Evolutionary conservation across 2,113 vertebrate species (phyloP).

Genomic region (Triplophysa tibetana): DNA sequence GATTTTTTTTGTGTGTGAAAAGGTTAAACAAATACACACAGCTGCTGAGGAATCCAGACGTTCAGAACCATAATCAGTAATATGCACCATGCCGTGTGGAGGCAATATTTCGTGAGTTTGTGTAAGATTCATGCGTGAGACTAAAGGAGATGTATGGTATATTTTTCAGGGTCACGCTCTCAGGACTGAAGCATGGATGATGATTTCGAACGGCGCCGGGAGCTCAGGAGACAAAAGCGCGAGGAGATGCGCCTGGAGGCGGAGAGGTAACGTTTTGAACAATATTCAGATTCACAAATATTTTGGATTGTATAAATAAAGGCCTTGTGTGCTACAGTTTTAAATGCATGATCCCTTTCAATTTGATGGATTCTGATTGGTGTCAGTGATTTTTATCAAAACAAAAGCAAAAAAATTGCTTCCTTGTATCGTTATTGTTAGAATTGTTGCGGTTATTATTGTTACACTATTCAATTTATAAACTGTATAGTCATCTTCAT

Average conservation of each 20-base stretch:
- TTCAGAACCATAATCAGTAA: not conserved
- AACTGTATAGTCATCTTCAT: too few relatives aligned
- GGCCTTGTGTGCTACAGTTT: too few relatives aligned
- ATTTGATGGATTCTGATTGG: too few relatives aligned
- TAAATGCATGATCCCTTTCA: too few relatives aligned
- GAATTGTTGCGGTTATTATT: too few relatives aligned
- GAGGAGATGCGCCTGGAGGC: slow-evolving; percentile 97
- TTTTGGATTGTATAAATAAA: not conserved
- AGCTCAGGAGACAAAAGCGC: slow-evolving; percentile 95
- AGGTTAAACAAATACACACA: slow-evolving; percentile 44
- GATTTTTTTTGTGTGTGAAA: slow-evolving; percentile 22
- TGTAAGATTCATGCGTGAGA: slow-evolving; percentile 4
- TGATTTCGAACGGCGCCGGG: slow-evolving; percentile 95
- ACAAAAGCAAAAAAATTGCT: too few relatives aligned
- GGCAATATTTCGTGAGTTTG: not conserved
- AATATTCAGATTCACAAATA: not conserved
- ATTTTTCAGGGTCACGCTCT: slow-evolving; percentile 54
- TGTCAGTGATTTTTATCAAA: too few relatives aligned
- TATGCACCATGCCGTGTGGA: slow-evolving; percentile 3
- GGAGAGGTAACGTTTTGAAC: slow-evolving; percentile 80
- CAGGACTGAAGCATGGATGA: slow-evolving; percentile 85
- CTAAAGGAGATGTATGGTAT: not conserved
- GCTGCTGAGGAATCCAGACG: slow-evolving; percentile 22
- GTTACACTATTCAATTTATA: too few relatives aligned
- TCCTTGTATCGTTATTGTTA: too few relatives aligned